Base-by-base conservation (phyloP, 1,140 invertebrate genomes). In the Drosophila paulistorum region DNA sequence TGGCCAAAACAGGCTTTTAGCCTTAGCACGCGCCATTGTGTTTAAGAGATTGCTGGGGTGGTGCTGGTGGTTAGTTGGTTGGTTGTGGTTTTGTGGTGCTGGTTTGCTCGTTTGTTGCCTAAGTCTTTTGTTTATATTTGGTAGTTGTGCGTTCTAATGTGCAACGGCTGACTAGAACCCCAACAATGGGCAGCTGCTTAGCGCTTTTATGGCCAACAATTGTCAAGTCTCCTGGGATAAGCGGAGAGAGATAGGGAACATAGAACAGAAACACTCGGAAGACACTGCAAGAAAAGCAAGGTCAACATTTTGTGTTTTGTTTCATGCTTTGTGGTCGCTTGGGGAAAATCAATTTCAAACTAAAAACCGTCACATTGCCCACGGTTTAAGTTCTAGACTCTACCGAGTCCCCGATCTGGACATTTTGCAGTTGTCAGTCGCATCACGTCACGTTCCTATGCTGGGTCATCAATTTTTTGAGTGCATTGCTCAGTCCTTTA, bases 71-170 rank as follows among this genome's bases (percentile, higher is more conserved):
- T 10, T 37, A 10, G 35, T 11, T 37, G 35, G 35, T 37, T 37
- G 35, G 2, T 37, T 37, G 35, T 37, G 35, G 58, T 64, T 70
- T 33, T 58, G 59, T 61, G 58, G 68, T 70, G 81, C 65, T 65
- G 30, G 0, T 30, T 30, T 30, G 67, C 74, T 79, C 84, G 87
- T 90, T 87, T 82, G 87, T 81, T 90, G 83, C 83, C 79, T 77
- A 90, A 90, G 87, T 90, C 87, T 89, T 90, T 90, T 85, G 83
- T 90, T 84, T 89, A 81, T 89, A 89, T 87, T 84, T 87, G 80
- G 71, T 78, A 84, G 79, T 76, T 80, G 79, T 68, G 54, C 54
- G 80, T 82, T 87, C 80, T 87, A 87, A 89, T 90, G 80, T 63
- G 65, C 54, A 74, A 77, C 65, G 71, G 68, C 71, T 37, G 35